Percentiles rank a stretch among this genome's conserved stretches.
Conservation (phyloP, 1,140 invertebrate species). For the Grapholita molesta region DNA sequence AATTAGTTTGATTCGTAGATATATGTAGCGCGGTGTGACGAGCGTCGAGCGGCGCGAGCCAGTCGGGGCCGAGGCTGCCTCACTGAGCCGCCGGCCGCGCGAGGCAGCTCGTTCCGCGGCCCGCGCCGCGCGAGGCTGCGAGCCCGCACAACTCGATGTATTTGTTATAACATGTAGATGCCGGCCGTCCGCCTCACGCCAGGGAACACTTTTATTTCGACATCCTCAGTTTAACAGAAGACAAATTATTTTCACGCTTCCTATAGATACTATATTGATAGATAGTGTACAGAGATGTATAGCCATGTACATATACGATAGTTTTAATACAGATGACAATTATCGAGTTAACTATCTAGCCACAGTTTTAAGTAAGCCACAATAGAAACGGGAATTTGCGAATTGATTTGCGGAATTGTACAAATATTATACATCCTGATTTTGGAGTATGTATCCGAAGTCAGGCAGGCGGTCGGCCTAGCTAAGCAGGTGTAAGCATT, state of each 20-base stretch:
- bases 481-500: slow-evolving; percentile 75
- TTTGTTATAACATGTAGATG: slow-evolving; percentile 74
- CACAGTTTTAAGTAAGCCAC: slow-evolving; percentile 66
- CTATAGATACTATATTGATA: slow-evolving; percentile 66
- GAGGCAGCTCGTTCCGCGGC: background rate
- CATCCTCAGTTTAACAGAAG: slow-evolving; percentile 67
- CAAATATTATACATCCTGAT: slow-evolving; percentile 63
- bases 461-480: slow-evolving; percentile 61
- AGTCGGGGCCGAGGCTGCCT: background rate
- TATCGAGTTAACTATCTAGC: slow-evolving; percentile 55
- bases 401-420: slow-evolving; percentile 68
- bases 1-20: slow-evolving; percentile 77
- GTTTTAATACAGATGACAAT: slow-evolving; percentile 71
- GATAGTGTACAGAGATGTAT: slow-evolving; percentile 73
- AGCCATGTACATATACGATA: slow-evolving; percentile 71
- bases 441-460: slow-evolving; percentile 52
- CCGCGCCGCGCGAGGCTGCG: background rate
- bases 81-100: background rate
- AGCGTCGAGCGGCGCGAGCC: slow-evolving; percentile 7
- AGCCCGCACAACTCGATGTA: slow-evolving; percentile 64
- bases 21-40: slow-evolving; percentile 63
- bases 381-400: slow-evolving; percentile 59
- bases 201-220: slow-evolving; percentile 54
- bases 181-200: slow-evolving; percentile 59
- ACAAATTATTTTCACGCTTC: slow-evolving; percentile 47